Evolutionary conservation across 2,113 vertebrate genomes (phyloP), one percentile per base, ranked within the genome.

Genomic region (Ictalurus punctatus): DNA sequence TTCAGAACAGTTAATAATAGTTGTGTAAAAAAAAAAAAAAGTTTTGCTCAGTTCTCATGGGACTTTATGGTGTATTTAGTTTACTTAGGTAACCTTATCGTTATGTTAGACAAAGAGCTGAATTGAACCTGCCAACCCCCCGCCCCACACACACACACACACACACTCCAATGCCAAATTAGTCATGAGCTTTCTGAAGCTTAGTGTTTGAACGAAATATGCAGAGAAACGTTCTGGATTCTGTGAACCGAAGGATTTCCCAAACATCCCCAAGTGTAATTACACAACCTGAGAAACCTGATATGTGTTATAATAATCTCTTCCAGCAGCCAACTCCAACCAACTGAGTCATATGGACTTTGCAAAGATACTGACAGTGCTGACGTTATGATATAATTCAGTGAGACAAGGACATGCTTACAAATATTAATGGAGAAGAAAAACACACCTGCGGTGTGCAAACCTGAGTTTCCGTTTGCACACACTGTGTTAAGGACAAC

Each of bases 221-320:
- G 27, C 52, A 83, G 10, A 56, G 52, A 61, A 63, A 16, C 30
- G 3, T n/a, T 87, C 48, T 54, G 34, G 30, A 58, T 56, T 87
- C 34, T 37, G 6, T 17, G 44, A 83, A 59, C 30, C 61, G 1
- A 7, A 87, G 87, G 80, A 88, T 83, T 88, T 84, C 87, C 87
- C 67, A 37, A 83, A 34, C 52, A 67, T 44, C 37, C 79, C 59
- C 30, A 59, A 73, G 80, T 71, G 23, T 44, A 59, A 74, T 74
- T 59, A 25, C 61, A 71, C n/a, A 65, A 85, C 14, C 19, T 0
- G 8, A 44, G 56, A 40, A 78, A 86, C 85, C 10, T 63, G 85
- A 86, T 63, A 73, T 30, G 30, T 63, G 21, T 10, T 78, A 59
- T 56, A 44, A 73, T 56, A 71, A 52, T n/a, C 63, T 54, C 67